phyloP scores from a whole-genome alignment of 2,113 vertebrate species.

The Prochilodus magdalenae region DNA sequence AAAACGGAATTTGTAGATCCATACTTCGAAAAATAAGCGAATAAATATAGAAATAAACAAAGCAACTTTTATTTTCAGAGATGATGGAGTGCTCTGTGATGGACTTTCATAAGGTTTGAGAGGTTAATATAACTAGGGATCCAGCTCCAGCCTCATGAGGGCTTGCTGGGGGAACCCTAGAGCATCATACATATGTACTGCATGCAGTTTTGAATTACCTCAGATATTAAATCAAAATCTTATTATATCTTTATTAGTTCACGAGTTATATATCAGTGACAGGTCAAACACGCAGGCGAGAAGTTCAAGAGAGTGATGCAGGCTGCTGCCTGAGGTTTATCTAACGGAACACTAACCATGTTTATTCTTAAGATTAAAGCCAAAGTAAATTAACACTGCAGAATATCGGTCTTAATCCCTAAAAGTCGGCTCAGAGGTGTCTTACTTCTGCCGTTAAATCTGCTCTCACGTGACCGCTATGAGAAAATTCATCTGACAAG shows the following conservation, averaged over 20 bases:
- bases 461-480: too few relatives aligned
- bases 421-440: too few relatives aligned
- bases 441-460: too few relatives aligned
- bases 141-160: conserved; percentile 58
- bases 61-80: too few relatives aligned
- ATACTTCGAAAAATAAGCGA: too few relatives aligned
- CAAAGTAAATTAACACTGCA: too few relatives aligned
- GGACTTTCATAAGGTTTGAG: conserved; percentile 67
- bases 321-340: not conserved
- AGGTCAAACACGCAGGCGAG: conserved; percentile 23
- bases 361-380: not conserved
- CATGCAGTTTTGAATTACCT: conserved; percentile 36
- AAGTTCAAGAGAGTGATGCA: not conserved
- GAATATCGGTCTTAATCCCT: too few relatives aligned
- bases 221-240: conserved; percentile 48
- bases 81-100: conserved; percentile 44
- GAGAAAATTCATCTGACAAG: too few relatives aligned
- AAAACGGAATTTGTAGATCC: too few relatives aligned
- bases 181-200: conserved; percentile 39
- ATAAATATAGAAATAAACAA: too few relatives aligned
- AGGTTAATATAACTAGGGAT: conserved; percentile 60
- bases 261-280: not conserved
- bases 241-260: conserved; percentile 48
- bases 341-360: not conserved
- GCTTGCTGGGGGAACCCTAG: conserved; percentile 33